Evolutionary conservation across 2,113 vertebrate genomes (phyloP).

Genomic region (Todiramphus chloris): DNA sequence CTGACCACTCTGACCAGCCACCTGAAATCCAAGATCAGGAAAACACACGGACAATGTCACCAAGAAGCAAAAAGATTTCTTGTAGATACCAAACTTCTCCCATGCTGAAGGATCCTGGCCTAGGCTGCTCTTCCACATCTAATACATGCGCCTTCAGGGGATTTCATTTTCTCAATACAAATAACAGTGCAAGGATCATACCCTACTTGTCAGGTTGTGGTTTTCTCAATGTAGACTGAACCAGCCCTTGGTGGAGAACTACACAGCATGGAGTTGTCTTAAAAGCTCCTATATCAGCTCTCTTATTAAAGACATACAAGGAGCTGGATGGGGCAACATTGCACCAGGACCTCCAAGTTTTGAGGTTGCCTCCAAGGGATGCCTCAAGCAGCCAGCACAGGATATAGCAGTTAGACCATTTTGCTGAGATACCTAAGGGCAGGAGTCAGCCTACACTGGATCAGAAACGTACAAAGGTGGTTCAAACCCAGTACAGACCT

Average conservation of each 20-base stretch:
- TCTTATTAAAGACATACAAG: not conserved
- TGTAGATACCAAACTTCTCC: not conserved
- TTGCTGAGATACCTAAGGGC: not conserved
- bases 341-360: not conserved
- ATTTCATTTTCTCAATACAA: not conserved
- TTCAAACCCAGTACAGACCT: not conserved
- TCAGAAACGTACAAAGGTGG: not conserved
- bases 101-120: not conserved
- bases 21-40: constrained; percentile 71
- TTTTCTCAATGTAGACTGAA: not conserved
- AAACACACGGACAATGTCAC: not conserved
- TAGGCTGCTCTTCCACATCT: not conserved
- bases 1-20: constrained; percentile 95
- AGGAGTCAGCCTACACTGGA: not conserved
- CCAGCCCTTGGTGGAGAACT: not conserved
- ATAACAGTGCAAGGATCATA: not conserved
- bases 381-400: not conserved
- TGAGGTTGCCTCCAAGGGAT: not conserved
- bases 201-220: not conserved
- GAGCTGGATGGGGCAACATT: not conserved
- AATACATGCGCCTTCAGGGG: not conserved
- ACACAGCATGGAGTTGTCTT: not conserved
- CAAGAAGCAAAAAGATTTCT: not conserved
- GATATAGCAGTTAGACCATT: not conserved
- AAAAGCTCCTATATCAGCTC: not conserved